Conservation (phyloP, 2,797 vertebrate genomes). For the Loris lydekkerianus region DNA sequence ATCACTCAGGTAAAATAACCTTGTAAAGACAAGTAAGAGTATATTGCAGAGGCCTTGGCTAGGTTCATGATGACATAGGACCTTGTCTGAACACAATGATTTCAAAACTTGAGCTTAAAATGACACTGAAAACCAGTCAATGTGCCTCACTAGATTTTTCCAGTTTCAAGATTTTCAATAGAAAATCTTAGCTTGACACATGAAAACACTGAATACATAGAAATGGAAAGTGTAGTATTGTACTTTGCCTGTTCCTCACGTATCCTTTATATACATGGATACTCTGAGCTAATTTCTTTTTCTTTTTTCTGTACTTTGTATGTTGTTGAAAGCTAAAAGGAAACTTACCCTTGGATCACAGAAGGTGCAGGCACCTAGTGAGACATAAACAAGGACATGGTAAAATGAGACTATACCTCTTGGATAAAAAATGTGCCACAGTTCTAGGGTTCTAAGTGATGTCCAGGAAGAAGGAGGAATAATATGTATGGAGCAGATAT, state of each 20-base stretch:
- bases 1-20: constrained; percentile 68
- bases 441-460: not conserved
- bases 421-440: not conserved
- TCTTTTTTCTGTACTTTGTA: not conserved
- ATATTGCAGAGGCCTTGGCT: constrained; percentile 67
- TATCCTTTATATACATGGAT: not conserved
- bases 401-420: not conserved
- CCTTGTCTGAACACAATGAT: constrained; percentile 81
- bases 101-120: constrained; percentile 67
- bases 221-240: not conserved
- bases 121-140: constrained; percentile 75
- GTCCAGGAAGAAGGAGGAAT: not conserved
- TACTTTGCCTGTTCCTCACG: not conserved
- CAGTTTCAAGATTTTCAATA: not conserved
- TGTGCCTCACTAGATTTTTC: constrained; percentile 54
- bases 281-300: not conserved
- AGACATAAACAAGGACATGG: not conserved
- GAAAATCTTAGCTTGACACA: not conserved
- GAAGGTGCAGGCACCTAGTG: not conserved
- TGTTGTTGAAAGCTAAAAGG: constrained; percentile 54
- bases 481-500: not conserved
- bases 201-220: not conserved
- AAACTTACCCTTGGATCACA: not conserved
- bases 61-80: constrained; percentile 80
- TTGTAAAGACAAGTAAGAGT: not conserved